A percentile compares a stretch with the other conserved stretches of the same genome.
phyloP scores from a whole-genome alignment of 1,140 invertebrate species.

The Bombus superbus region DNA sequence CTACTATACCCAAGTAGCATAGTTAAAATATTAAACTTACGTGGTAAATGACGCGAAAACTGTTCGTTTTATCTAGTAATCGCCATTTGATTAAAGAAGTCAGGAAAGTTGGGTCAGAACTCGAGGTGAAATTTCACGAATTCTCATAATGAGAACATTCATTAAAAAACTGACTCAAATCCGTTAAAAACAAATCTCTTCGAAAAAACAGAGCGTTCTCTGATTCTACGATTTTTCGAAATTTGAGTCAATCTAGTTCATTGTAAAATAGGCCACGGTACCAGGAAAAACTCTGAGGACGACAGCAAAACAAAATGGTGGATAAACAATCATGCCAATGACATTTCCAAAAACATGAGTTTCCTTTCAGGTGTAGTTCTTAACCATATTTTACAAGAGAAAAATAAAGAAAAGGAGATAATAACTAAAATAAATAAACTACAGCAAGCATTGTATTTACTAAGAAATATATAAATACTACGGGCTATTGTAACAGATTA shows the following conservation, averaged over 20 bases:
- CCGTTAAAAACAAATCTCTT: not conserved
- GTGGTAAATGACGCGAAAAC: constrained; percentile 63
- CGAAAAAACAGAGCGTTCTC: not conserved
- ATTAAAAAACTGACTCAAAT: constrained; percentile 9
- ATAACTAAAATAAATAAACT: not conserved
- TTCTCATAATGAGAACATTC: constrained; percentile 70
- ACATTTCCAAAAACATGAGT: constrained; percentile 65
- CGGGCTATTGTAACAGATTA: not conserved
- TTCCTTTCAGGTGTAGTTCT: not conserved
- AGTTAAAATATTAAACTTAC: constrained; percentile 54
- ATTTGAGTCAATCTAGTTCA: constrained; percentile 62
- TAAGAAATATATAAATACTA: not conserved
- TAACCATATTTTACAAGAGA: not conserved
- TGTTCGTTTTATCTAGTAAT: constrained; percentile 72
- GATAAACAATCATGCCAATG: constrained; percentile 78
- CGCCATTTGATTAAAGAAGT: constrained; percentile 79
- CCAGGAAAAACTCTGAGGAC: constrained; percentile 76
- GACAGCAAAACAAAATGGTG: constrained; percentile 81
- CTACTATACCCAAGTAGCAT: not conserved
- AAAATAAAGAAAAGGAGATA: not conserved
- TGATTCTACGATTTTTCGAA: constrained; percentile 9
- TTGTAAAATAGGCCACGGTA: constrained; percentile 70
- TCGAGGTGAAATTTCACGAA: constrained; percentile 73
- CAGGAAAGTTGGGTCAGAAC: constrained; percentile 76
- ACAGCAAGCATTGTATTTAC: not conserved